phyloP scores from a whole-genome alignment of 1,140 invertebrate genomes.

The Stenopsyche tienmushanensis region DNA sequence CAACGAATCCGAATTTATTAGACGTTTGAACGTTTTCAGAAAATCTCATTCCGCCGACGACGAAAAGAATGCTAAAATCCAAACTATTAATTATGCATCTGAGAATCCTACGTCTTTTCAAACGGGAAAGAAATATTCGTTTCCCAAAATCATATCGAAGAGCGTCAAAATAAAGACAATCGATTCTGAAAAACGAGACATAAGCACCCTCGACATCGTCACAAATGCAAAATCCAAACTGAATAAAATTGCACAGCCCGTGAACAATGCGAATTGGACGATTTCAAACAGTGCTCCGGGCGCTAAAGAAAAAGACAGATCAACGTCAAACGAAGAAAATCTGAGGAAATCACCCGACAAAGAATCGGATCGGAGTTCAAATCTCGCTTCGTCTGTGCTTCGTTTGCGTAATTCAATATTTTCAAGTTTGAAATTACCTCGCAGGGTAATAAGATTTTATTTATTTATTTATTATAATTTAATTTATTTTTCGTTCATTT shows the following conservation, averaged over 20 bases:
- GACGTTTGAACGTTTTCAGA: neutral
- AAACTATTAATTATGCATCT: neutral
- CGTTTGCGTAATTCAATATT: constrained; percentile 54
- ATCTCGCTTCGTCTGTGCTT: constrained; percentile 44
- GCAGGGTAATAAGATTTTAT: constrained; percentile 41
- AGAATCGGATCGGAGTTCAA: constrained; percentile 8
- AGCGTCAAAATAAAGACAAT: no score
- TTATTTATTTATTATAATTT: neutral
- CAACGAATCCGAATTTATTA: no score
- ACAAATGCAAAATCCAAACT: neutral
- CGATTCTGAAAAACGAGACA: neutral
- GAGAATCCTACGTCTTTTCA: neutral
- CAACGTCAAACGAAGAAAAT: neutral
- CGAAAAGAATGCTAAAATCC: neutral
- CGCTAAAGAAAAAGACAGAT: no score
- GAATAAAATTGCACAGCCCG: neutral
- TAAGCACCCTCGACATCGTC: no score
- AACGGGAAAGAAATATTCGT: neutral
- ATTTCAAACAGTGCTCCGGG: neutral
- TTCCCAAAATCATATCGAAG: neutral
- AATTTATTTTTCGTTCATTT: neutral
- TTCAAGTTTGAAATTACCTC: constrained; percentile 55
- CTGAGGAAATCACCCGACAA: neutral
- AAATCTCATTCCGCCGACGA: neutral
- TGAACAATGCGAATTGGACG: neutral